Evolutionary conservation across 2,888 invertebrate genomes (phyloP), one percentile per base, ranked within the genome.

Genomic region (Phengaris alcon): DNA sequence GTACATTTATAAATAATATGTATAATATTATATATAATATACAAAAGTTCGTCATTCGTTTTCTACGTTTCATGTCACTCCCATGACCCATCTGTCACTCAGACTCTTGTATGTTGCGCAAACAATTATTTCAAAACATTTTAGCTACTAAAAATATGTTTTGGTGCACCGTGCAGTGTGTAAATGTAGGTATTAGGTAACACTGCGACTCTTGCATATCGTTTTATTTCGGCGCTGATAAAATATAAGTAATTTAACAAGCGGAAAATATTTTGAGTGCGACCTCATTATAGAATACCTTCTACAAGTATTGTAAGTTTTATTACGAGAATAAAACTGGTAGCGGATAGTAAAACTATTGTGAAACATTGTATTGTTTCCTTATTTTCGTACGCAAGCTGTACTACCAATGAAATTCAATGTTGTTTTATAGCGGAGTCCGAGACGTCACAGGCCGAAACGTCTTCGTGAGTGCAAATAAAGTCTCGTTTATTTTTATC

Each of bases 401-500:
- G 12, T 10, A 64, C 35, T 52, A 72, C 54, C 72, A 72, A 72
- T 72, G 68, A 68, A 51, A 73, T 75, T 68, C 68, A 73, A 73
- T 35, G 75, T 75, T 75, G 75, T 75, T 72, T 74, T 75, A 75
- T 59, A 35, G 51, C 75, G 48, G 57, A 75, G 64, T 64, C 74
- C 8, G 51, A 51, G 74, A 15, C 74, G 74, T 68, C 74, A 74
- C 73, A 75, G 74, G 55, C 55, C 57, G 44, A 22, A 75, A 68
- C 68, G 55, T 75, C 74, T 77, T 76, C 74, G 79, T 80, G 79
- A 82, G 80, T 79, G 80, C 83, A 87, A 86, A 6, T 85, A 86
- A 84, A 83, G 81, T 76, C 73, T 76, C 79, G 83, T 86, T 85
- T 86, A 86, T 86, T 87, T 87, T 86, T 87, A 87, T 84, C 84